Evolutionary conservation across 2,797 vertebrate genomes (phyloP).

Genomic region (Micrastur ruficollis): DNA sequence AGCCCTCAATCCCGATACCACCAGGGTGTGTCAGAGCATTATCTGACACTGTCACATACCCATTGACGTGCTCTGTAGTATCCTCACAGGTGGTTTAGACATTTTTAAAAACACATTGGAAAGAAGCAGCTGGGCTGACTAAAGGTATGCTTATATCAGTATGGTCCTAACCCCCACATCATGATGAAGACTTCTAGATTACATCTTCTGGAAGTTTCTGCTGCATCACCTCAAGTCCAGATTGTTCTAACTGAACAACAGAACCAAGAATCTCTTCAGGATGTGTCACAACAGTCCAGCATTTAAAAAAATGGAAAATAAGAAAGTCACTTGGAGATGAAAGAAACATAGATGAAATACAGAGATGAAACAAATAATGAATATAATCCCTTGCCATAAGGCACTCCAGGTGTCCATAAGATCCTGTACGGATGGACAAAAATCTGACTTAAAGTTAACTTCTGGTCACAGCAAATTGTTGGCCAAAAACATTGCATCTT

Average conservation of each 20-base stretch:
- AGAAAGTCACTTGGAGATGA: not conserved
- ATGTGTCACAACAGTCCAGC: not conserved
- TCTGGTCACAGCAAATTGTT: not conserved
- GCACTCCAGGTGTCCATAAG: not conserved
- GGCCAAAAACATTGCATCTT: not conserved
- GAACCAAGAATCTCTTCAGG: not conserved
- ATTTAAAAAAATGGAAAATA: not conserved
- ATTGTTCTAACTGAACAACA: not conserved
- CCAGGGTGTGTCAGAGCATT: not conserved
- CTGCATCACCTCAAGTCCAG: not conserved
- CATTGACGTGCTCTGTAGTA: not conserved
- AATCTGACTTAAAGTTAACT: not conserved
- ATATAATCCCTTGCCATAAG: not conserved
- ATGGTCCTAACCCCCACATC: not conserved
- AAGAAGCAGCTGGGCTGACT: not conserved
- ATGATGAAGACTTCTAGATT: not conserved
- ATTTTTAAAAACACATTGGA: not conserved
- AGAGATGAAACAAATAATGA: not conserved
- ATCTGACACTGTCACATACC: not conserved
- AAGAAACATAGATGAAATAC: not conserved
- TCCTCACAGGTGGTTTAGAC: not conserved
- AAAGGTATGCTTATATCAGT: not conserved
- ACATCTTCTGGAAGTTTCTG: not conserved
- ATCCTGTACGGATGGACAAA: not conserved
- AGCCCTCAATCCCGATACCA: not conserved